Percentiles rank a stretch among this genome's conserved stretches.
Conservation (phyloP, 1,140 invertebrate species). For the Eurytemora carolleeae region DNA sequence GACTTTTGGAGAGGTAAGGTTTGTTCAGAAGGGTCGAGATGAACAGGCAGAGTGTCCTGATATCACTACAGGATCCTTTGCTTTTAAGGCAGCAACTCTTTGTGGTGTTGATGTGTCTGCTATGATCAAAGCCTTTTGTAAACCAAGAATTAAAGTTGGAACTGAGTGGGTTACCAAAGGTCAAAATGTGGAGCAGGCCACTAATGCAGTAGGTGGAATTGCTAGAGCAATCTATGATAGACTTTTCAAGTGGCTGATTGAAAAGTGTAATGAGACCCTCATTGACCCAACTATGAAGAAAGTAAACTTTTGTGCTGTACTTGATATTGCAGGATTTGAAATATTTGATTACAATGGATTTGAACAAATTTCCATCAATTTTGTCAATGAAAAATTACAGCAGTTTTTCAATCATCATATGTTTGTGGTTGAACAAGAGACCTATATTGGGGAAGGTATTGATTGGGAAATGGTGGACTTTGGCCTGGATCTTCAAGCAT, state of each 20-base stretch:
- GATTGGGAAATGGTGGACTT: slow-evolving; percentile 24
- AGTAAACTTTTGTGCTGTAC: slow-evolving; percentile 96
- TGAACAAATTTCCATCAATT: slow-evolving; percentile 41
- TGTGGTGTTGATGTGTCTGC: slow-evolving; percentile 69
- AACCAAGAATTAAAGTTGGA: slow-evolving; percentile 97
- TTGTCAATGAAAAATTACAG: slow-evolving; percentile 44
- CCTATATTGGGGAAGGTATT: slow-evolving; percentile 33
- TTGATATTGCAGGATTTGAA: slow-evolving; percentile 99
- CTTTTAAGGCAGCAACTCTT: slow-evolving; percentile 26
- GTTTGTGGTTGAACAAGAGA: slow-evolving; percentile 48
- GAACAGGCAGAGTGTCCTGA: slow-evolving; percentile 89
- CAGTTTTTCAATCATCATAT: slow-evolving; percentile 56
- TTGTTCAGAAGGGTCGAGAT: slow-evolving; percentile 98
- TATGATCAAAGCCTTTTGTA: slow-evolving; percentile 88
- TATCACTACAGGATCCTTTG: slow-evolving; percentile 20
- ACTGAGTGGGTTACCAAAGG: slow-evolving; percentile 97
- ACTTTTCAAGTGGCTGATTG: slow-evolving; percentile 90
- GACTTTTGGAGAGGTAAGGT: slow-evolving; percentile 97
- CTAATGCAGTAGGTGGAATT: slow-evolving; percentile 64
- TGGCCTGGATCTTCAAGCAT: slow-evolving; percentile 12
- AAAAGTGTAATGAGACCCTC: slow-evolving; percentile 94
- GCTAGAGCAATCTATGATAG: slow-evolving; percentile 94
- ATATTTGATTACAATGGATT: slow-evolving; percentile 68
- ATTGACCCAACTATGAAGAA: slow-evolving; percentile 85
- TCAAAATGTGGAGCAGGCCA: slow-evolving; percentile 71